phyloP scores from a whole-genome alignment of 2,888 invertebrate genomes.

The Aspidiotus rigidus region DNA sequence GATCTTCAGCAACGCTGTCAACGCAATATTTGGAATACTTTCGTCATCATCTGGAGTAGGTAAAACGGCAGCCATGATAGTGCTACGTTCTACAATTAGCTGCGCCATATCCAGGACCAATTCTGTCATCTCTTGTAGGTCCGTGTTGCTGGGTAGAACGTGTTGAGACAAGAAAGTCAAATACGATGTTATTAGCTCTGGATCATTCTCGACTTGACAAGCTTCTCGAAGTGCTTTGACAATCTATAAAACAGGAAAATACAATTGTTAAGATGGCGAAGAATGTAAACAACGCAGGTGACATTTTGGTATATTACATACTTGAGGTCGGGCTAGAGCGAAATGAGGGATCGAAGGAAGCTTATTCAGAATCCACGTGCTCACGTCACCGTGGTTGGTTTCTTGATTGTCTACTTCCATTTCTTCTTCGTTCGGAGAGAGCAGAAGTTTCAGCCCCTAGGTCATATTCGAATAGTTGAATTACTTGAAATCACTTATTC shows the following conservation, averaged over 20 bases:
- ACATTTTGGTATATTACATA: conserved; percentile 40
- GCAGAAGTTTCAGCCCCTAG: conserved; percentile 62
- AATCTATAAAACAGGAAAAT: conserved; percentile 35
- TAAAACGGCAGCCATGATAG: conserved; percentile 72
- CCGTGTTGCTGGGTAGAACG: conserved; percentile 50
- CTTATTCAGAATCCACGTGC: conserved; percentile 52
- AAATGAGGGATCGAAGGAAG: conserved; percentile 73
- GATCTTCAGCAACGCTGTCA: conserved; percentile 62
- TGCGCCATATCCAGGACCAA: conserved; percentile 70
- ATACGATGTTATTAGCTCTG: conserved; percentile 70
- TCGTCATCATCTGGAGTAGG: conserved; percentile 46
- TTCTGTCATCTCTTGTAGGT: conserved; percentile 37
- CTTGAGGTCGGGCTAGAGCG: conserved; percentile 56
- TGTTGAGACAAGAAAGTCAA: conserved; percentile 73
- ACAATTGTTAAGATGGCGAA: background rate
- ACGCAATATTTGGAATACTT: conserved; percentile 47
- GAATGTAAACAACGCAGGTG: background rate
- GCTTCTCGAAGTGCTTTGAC: conserved; percentile 70
- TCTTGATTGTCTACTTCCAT: conserved; percentile 42
- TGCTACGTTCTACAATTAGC: conserved; percentile 80
- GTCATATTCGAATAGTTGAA: conserved; percentile 33
- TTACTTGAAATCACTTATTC: background rate
- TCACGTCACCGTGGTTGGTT: conserved; percentile 41
- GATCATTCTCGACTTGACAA: conserved; percentile 82
- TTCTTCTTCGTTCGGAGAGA: conserved; percentile 48